These are phyloP conservation scores for Melopsittacus undulatus DNA, from an alignment of 2,797 vertebrate species.

Conservation along the genomic window DNA sequence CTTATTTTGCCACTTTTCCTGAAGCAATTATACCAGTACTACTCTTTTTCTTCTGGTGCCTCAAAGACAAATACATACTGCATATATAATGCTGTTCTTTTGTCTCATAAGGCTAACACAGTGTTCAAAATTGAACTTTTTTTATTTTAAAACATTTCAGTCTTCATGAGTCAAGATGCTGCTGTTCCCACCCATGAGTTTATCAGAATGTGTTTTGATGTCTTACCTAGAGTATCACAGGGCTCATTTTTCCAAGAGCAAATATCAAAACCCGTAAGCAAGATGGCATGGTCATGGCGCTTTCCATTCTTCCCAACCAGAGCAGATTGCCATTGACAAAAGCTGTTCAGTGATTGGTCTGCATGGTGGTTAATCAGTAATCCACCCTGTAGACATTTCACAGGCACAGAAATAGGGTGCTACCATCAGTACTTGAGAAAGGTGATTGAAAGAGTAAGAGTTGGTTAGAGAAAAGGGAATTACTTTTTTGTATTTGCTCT, in stretches of 20 bases:
- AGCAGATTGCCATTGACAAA: constrained; percentile 98
- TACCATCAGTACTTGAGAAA: neutral
- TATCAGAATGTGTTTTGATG: neutral
- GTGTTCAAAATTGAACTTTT: neutral
- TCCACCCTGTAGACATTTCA: constrained; percentile 81
- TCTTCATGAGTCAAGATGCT: neutral
- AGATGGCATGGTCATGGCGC: constrained; percentile 93
- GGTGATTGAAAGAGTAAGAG: neutral
- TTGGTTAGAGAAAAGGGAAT: neutral
- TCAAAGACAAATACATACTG: neutral
- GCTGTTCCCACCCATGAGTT: neutral
- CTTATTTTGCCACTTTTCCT: neutral
- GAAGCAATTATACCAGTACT: neutral
- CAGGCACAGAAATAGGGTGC: constrained; percentile 9
- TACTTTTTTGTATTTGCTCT: neutral
- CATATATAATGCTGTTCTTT: neutral
- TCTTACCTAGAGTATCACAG: constrained; percentile 92
- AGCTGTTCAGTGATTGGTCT: constrained; percentile 96
- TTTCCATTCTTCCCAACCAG: constrained; percentile 91
- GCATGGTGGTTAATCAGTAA: constrained; percentile 93
- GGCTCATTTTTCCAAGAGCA: constrained; percentile 99
- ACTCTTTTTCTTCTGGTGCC: neutral
- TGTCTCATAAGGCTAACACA: neutral
- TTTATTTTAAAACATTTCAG: neutral
- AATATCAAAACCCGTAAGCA: constrained; percentile 96